These are phyloP conservation scores for Catocala nupta DNA, from an alignment of 2,888 invertebrate genomes.

Conservation along the genomic window DNA sequence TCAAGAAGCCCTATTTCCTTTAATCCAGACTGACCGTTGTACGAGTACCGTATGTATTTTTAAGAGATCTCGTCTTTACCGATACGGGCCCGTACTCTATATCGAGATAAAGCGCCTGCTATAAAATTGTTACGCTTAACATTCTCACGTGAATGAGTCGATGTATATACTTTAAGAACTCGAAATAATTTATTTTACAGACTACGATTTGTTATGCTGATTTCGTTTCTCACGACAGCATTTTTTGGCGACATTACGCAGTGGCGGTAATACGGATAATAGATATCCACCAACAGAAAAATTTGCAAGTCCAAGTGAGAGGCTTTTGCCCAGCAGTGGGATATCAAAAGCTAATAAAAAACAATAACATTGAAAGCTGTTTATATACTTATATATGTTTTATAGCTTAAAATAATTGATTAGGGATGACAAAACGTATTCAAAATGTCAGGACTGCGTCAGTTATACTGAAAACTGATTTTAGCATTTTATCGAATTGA, in stretches of 20 bases:
- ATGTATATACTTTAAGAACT: slow-evolving; percentile 15
- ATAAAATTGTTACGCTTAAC: slow-evolving; percentile 15
- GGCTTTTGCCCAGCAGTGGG: too few relatives aligned
- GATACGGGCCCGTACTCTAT: background rate
- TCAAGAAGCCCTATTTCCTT: background rate
- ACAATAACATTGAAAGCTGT: too few relatives aligned
- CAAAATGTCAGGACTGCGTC: too few relatives aligned
- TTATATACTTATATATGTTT: too few relatives aligned
- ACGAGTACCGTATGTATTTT: slow-evolving; percentile 13
- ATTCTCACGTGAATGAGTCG: slow-evolving; percentile 20
- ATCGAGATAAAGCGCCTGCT: slow-evolving; percentile 10
- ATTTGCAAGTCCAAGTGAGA: too few relatives aligned
- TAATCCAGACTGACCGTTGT: slow-evolving; percentile 1
- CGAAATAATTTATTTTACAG: slow-evolving; percentile 34
- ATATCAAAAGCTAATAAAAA: too few relatives aligned
- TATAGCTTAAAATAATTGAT: too few relatives aligned
- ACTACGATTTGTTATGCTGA: slow-evolving; percentile 29
- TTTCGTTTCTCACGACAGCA: slow-evolving; percentile 34
- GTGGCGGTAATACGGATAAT: background rate
- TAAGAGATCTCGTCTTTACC: slow-evolving; percentile 13
- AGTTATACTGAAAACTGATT: too few relatives aligned
- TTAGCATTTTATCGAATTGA: too few relatives aligned
- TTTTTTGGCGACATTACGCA: slow-evolving; percentile 23
- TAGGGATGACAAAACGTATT: too few relatives aligned
- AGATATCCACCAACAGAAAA: too few relatives aligned